Evolutionary conservation across 2,113 vertebrate species (phyloP).

Genomic region (Lampris megalopsis): DNA sequence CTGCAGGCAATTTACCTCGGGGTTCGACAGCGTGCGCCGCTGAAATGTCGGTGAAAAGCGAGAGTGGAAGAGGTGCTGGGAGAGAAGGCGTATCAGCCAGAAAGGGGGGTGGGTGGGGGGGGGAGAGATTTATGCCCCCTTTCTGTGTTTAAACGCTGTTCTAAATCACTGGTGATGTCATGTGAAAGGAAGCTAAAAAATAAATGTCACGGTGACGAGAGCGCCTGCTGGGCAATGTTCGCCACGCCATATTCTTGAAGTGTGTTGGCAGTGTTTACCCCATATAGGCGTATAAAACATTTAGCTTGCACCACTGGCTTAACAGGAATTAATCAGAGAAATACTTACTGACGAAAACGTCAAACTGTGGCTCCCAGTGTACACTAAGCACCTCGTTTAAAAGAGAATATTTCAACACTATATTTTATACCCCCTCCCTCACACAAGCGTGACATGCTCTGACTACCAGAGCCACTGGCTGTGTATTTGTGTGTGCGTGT

Average conservation of each 20-base stretch:
- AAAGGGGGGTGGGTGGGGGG: not conserved
- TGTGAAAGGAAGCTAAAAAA: slow-evolving; percentile 64
- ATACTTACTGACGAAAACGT: slow-evolving; percentile 24
- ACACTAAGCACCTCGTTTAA: slow-evolving; percentile 35
- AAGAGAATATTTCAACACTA: slow-evolving; percentile 30
- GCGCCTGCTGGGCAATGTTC: slow-evolving; percentile 59
- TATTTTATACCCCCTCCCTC: not conserved
- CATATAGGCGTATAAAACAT: slow-evolving; percentile 53
- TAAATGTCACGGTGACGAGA: slow-evolving; percentile 49
- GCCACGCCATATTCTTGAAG: slow-evolving; percentile 55
- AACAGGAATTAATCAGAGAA: slow-evolving; percentile 55
- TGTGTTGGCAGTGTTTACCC: slow-evolving; percentile 65
- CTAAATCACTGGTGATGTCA: slow-evolving; percentile 72
- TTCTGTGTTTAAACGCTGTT: slow-evolving; percentile 69
- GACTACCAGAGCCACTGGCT: not conserved
- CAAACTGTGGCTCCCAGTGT: not conserved
- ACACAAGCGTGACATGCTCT: slow-evolving; percentile 5
- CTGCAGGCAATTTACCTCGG: slow-evolving; percentile 30
- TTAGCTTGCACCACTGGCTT: slow-evolving; percentile 36
- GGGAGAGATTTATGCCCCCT: slow-evolving; percentile 54
- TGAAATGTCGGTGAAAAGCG: slow-evolving; percentile 20
- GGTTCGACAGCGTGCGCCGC: not conserved
- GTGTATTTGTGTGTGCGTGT: not conserved
- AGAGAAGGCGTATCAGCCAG: not conserved
- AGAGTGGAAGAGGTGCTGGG: slow-evolving; percentile 25